These are phyloP conservation scores for Strix aluco DNA, from an alignment of 2,113 vertebrate species.

Conservation along the genomic window DNA sequence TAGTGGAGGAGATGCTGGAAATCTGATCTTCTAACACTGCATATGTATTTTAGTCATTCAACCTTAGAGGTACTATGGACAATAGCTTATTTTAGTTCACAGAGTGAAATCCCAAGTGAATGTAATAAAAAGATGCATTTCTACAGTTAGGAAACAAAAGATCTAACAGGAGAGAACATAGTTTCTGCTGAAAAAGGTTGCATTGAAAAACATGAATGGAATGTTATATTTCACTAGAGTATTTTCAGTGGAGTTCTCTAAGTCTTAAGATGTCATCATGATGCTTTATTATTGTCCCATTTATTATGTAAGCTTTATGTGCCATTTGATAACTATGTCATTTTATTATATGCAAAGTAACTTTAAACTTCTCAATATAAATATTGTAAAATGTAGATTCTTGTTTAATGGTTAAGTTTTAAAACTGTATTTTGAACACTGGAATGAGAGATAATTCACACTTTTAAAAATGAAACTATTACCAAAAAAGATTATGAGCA, in stretches of 20 bases:
- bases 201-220: not conserved
- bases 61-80: not conserved
- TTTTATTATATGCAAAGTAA: not conserved
- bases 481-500: not conserved
- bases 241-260: not conserved
- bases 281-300: not conserved
- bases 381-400: not conserved
- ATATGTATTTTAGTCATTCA: not conserved
- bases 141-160: not conserved
- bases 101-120: not conserved
- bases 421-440: not conserved
- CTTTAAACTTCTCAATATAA: not conserved
- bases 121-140: not conserved
- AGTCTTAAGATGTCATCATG: not conserved
- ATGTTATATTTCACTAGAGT: not conserved
- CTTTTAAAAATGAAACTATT: not conserved
- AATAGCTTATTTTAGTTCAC: not conserved
- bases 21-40: not conserved
- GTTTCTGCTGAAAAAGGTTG: not conserved
- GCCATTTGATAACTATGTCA: not conserved
- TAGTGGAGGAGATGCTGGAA: not conserved
- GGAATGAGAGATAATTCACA: not conserved
- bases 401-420: not conserved
- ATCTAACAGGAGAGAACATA: not conserved
- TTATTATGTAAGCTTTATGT: not conserved